phyloP scores from a whole-genome alignment of 2,797 vertebrate genomes.

The Enteromius viviparus region DNA sequence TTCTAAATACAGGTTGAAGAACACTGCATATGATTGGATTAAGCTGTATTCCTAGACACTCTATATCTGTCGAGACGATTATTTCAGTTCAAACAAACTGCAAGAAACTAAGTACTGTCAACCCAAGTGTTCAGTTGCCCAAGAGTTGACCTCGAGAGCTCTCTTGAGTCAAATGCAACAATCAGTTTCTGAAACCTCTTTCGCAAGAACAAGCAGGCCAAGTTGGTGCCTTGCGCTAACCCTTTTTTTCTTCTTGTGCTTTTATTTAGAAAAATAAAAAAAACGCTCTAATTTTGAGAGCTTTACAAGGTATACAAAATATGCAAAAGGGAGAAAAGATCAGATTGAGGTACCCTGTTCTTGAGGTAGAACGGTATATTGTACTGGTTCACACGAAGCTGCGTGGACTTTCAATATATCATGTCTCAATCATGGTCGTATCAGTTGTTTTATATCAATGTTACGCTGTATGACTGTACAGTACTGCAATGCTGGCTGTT shows the following conservation, averaged over 20 bases:
- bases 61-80: constrained; percentile 2
- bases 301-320: constrained; percentile 97
- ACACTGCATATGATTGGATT: not conserved
- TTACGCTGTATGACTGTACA: not conserved
- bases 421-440: constrained; percentile 32
- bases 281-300: constrained; percentile 50
- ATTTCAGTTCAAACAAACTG: constrained; percentile 10
- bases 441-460: constrained; percentile 2
- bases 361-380: constrained; percentile 94
- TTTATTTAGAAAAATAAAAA: constrained; percentile 59
- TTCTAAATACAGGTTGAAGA: constrained; percentile 21
- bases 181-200: constrained; percentile 45
- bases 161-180: constrained; percentile 39
- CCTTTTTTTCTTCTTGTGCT: constrained; percentile 46
- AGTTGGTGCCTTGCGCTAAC: constrained; percentile 55
- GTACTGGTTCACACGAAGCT: constrained; percentile 46
- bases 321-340: constrained; percentile 88
- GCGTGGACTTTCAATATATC: constrained; percentile 38
- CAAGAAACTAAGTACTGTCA: constrained; percentile 26
- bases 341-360: constrained; percentile 97
- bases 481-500: constrained; percentile 4
- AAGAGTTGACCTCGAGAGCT: constrained; percentile 50
- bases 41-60: constrained; percentile 23
- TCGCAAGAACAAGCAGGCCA: constrained; percentile 33
- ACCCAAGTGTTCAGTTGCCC: constrained; percentile 43